A percentile compares a stretch with the other conserved stretches of the same genome.
Conservation (phyloP, 2,113 vertebrate genomes). For the Phyllostomus discolor region DNA sequence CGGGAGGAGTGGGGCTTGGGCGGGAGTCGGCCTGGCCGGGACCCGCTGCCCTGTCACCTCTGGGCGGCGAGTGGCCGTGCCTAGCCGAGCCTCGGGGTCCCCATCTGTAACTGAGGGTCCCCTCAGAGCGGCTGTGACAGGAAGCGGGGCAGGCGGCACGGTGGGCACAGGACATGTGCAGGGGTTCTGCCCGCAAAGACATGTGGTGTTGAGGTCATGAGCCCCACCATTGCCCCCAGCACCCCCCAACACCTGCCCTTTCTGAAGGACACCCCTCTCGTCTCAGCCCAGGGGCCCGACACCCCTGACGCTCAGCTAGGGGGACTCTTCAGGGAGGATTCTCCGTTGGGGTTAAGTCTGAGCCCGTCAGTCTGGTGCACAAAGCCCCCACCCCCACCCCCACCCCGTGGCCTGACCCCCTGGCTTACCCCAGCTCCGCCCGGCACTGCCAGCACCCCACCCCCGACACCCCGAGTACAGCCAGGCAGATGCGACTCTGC, state of each 20-base stretch:
- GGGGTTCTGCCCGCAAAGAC: not conserved
- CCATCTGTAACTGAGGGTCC: not conserved
- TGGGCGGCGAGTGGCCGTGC: not conserved
- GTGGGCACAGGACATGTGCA: fast-evolving
- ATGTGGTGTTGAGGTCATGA: fast-evolving
- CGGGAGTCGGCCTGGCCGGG: fast-evolving
- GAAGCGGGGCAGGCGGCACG: not conserved
- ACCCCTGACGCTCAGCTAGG: not conserved
- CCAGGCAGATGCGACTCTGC: not conserved
- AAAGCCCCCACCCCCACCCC: fast-evolving
- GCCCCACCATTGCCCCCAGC: fast-evolving
- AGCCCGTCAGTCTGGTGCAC: not conserved
- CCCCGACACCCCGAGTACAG: not conserved
- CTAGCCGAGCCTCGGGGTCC: not conserved
- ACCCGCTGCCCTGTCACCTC: not conserved
- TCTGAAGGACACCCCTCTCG: too few relatives aligned
- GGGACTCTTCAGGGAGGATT: not conserved
- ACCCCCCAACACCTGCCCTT: too few relatives aligned
- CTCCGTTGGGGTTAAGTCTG: not conserved
- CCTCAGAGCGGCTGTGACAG: fast-evolving
- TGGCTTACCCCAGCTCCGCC: fast-evolving
- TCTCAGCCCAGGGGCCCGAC: not conserved
- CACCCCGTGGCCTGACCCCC: fast-evolving
- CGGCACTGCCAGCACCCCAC: not conserved
- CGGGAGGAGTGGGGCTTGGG: fast-evolving